Percentiles rank a stretch among this genome's conserved stretches.
These are phyloP conservation scores for Coenobita brevimanus DNA, from an alignment of 1,140 invertebrate species.

Conservation along the genomic window DNA sequence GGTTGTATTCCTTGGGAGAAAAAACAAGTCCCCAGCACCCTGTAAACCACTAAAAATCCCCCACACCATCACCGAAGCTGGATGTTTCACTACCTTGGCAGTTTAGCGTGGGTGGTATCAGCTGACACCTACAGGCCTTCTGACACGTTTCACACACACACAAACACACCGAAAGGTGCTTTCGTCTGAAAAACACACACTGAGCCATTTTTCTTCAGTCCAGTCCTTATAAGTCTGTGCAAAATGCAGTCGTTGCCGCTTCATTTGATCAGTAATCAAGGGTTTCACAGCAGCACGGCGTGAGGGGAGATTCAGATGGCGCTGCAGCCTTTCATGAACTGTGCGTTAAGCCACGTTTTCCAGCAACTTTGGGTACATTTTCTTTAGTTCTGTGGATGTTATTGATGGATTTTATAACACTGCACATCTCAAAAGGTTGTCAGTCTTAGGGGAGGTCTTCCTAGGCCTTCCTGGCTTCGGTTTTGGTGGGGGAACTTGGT, in stretches of 20 bases:
- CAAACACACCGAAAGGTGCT: not conserved
- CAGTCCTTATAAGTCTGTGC: not conserved
- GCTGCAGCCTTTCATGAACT: not conserved
- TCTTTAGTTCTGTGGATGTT: not conserved
- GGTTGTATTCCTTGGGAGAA: too few species aligned
- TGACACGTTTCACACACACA: not conserved
- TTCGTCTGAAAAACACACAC: not conserved
- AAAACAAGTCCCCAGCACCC: too few species aligned
- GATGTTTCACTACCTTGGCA: too few species aligned
- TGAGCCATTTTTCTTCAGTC: not conserved
- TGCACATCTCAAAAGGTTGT: not conserved
- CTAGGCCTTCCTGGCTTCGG: not conserved
- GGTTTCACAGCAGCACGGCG: not conserved
- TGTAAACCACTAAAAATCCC: too few species aligned
- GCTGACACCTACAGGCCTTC: not conserved
- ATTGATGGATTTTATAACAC: not conserved
- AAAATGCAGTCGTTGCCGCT: not conserved
- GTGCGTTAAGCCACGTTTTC: not conserved
- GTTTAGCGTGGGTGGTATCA: not conserved
- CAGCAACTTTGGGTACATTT: not conserved
- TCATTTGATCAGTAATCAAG: not conserved
- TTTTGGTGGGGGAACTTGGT: not conserved
- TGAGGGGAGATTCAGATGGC: not conserved
- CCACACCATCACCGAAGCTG: too few species aligned
- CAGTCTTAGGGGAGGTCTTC: not conserved